A percentile compares a stretch with the other conserved stretches of the same genome.
These are phyloP conservation scores for Scomber colias DNA, from an alignment of 2,113 vertebrate species.

Conservation along the genomic window DNA sequence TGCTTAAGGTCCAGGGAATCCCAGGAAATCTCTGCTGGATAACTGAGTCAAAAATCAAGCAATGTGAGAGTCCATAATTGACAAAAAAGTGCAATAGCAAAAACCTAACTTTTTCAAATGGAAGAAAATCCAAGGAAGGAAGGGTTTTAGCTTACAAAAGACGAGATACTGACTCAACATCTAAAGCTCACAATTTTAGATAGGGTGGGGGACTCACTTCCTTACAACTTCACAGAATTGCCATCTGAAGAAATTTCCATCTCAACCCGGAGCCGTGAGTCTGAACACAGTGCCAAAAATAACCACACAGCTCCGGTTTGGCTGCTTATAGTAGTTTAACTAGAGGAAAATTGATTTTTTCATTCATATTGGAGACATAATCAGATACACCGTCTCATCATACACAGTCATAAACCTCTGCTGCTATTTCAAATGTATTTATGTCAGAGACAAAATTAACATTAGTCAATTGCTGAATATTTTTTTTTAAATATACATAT, in stretches of 20 bases:
- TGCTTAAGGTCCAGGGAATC: neutral
- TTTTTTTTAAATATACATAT: neutral
- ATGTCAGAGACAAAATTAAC: neutral
- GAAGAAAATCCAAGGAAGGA: neutral
- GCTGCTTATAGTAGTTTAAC: neutral
- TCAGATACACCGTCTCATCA: neutral
- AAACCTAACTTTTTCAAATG: neutral
- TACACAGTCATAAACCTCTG: neutral
- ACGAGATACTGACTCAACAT: neutral
- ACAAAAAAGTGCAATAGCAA: neutral
- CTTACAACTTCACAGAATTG: slow-evolving; percentile 29
- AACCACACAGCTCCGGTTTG: too few relatives aligned
- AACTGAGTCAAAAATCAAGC: neutral
- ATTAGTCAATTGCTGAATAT: neutral
- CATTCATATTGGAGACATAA: neutral
- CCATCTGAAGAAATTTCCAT: neutral
- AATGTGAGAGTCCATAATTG: neutral
- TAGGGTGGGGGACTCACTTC: slow-evolving; percentile 29
- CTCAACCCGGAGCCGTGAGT: neutral
- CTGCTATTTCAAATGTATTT: slow-evolving; percentile 9
- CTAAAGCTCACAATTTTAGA: neutral
- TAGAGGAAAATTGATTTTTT: neutral
- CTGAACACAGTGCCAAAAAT: neutral
- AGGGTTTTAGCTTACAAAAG: neutral
- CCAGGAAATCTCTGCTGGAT: neutral